Evolutionary conservation across 2,113 vertebrate species (phyloP).

Genomic region (Oreochromis aureus): DNA sequence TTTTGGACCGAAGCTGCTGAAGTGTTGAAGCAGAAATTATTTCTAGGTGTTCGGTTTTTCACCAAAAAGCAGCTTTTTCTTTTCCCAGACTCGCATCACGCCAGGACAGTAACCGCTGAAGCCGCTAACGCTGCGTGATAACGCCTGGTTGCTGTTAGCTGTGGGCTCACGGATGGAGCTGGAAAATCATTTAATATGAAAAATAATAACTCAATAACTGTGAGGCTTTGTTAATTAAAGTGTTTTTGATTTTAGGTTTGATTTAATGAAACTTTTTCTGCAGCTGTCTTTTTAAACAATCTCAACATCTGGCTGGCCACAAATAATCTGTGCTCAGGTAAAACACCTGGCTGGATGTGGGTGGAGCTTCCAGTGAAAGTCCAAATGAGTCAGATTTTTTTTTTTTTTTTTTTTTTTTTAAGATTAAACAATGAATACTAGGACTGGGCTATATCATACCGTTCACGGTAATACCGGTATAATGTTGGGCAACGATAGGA

Average conservation of each 20-base stretch:
- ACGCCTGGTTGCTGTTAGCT: not conserved
- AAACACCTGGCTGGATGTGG: not conserved
- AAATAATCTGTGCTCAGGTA: not conserved
- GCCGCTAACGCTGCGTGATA: not conserved
- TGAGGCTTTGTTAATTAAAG: not conserved
- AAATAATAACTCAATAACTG: accelerated
- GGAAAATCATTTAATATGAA: not conserved
- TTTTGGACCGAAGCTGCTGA: not conserved
- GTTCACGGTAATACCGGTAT: too few species aligned
- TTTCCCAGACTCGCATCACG: accelerated
- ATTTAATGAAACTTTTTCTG: not conserved
- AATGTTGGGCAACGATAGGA: too few species aligned
- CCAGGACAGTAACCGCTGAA: not conserved
- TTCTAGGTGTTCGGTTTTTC: not conserved
- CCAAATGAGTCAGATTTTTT: not conserved
- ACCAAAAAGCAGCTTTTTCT: not conserved
- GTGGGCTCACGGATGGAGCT: accelerated
- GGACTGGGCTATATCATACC: too few species aligned
- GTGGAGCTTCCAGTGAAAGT: not conserved
- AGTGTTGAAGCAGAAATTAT: not conserved
- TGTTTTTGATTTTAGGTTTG: not conserved
- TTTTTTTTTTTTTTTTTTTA: not conserved
- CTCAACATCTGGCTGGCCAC: not conserved
- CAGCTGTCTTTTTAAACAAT: not conserved
- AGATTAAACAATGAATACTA: not conserved